These are phyloP conservation scores for Rhopalosiphum maidis DNA, from an alignment of 1,140 invertebrate genomes.

Conservation along the genomic window DNA sequence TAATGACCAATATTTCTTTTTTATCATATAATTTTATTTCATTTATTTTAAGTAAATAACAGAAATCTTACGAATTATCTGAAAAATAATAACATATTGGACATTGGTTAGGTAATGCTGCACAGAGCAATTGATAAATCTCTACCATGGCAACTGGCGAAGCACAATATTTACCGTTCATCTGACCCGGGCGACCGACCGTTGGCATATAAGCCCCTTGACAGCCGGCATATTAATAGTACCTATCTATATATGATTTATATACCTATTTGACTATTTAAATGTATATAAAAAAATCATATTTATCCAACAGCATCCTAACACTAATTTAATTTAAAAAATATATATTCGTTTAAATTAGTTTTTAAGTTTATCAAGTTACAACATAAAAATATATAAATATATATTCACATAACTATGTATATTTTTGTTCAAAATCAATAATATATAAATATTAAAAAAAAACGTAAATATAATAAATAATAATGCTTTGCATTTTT, in stretches of 20 bases:
- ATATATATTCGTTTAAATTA: too few relatives aligned
- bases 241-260: background rate
- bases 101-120: background rate
- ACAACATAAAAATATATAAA: background rate
- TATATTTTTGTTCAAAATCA: background rate
- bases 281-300: background rate
- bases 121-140: background rate
- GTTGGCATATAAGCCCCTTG: background rate
- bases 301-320: background rate
- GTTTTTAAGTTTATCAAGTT: background rate
- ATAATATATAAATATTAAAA: background rate
- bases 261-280: background rate
- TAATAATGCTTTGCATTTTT: background rate
- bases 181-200: background rate
- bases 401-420: background rate
- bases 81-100: background rate
- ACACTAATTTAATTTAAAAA: background rate
- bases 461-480: background rate
- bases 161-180: background rate
- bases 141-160: background rate
- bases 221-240: background rate
- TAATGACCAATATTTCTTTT: background rate
- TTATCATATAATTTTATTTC: background rate
- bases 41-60: background rate
- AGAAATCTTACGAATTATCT: background rate